These are phyloP conservation scores for Ancistrus triradiatus DNA, from an alignment of 2,113 vertebrate species.

Conservation along the genomic window DNA sequence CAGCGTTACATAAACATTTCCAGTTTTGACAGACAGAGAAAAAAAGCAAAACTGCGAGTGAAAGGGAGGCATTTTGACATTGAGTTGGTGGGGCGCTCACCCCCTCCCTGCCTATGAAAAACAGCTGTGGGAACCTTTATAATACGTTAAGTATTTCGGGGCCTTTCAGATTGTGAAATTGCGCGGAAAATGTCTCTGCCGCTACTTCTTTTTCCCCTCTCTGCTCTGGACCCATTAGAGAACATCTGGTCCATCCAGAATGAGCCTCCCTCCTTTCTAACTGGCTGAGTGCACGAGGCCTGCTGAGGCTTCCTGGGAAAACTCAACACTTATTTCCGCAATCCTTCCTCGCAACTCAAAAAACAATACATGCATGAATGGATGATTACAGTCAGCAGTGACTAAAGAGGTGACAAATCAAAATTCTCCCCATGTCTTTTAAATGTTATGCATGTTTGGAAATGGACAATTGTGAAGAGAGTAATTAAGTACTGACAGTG, in stretches of 20 bases:
- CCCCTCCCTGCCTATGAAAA: slow-evolving; percentile 34
- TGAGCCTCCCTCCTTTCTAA: slow-evolving; percentile 24
- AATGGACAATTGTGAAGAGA: slow-evolving; percentile 12
- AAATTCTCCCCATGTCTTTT: slow-evolving; percentile 7
- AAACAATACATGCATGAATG: slow-evolving; percentile 30
- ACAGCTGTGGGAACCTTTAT: slow-evolving; percentile 49
- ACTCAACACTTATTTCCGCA: slow-evolving; percentile 8
- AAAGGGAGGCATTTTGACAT: slow-evolving; percentile 33
- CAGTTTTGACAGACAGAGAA: slow-evolving; percentile 33
- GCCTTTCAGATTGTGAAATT: slow-evolving; percentile 53
- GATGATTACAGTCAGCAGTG: slow-evolving; percentile 21
- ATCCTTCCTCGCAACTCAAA: slow-evolving; percentile 4
- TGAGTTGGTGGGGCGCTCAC: slow-evolving; percentile 20
- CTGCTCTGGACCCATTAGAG: slow-evolving; percentile 40
- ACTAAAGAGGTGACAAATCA: slow-evolving; percentile 18
- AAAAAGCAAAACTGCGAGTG: slow-evolving; percentile 29
- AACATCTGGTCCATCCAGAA: slow-evolving; percentile 48
- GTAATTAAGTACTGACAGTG: slow-evolving; percentile 22
- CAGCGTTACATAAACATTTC: slow-evolving; percentile 50
- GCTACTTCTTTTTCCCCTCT: slow-evolving; percentile 39
- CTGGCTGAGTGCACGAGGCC: slow-evolving; percentile 26
- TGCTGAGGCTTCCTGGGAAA: slow-evolving; percentile 32
- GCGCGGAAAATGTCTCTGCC: slow-evolving; percentile 48
- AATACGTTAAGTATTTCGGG: slow-evolving; percentile 48
- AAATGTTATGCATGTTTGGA: slow-evolving; percentile 23